Percentiles rank a stretch among this genome's conserved stretches.
phyloP scores from a whole-genome alignment of 2,888 invertebrate genomes.

The Ditylenchus weischeri region DNA sequence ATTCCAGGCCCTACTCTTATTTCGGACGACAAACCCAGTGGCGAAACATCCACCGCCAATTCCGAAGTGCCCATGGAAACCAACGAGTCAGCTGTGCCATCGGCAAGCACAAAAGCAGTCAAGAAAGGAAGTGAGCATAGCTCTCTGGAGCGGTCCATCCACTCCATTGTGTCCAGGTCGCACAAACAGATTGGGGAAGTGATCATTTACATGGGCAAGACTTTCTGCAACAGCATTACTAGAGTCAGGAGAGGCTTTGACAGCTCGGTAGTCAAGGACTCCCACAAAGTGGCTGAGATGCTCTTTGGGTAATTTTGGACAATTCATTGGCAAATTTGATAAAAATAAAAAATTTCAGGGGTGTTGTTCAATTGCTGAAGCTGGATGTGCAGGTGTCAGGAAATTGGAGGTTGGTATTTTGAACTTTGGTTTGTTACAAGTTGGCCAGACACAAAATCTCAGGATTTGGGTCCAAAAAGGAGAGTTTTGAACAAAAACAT shows the following conservation, averaged over 20 bases:
- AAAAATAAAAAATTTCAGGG: neutral
- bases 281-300: constrained; percentile 14
- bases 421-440: neutral
- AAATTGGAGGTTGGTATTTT: constrained; percentile 2
- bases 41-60: neutral
- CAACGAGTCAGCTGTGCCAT: neutral
- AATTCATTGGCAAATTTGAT: too few species aligned
- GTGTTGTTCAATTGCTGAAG: constrained; percentile 16
- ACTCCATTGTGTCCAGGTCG: constrained; percentile 12
- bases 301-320: neutral
- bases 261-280: constrained; percentile 11
- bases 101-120: neutral
- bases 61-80: neutral
- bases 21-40: neutral
- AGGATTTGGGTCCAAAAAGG: too few species aligned
- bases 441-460: too few species aligned
- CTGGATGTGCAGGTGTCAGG: neutral
- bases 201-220: constrained; percentile 21
- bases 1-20: too few species aligned
- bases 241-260: constrained; percentile 12
- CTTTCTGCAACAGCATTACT: constrained; percentile 18
- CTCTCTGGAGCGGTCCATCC: constrained; percentile 18
- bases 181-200: constrained; percentile 18
- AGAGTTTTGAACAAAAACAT: too few species aligned
- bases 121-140: neutral